Conservation (phyloP, 2,797 vertebrate species). For the Catostomus latipinnis region DNA sequence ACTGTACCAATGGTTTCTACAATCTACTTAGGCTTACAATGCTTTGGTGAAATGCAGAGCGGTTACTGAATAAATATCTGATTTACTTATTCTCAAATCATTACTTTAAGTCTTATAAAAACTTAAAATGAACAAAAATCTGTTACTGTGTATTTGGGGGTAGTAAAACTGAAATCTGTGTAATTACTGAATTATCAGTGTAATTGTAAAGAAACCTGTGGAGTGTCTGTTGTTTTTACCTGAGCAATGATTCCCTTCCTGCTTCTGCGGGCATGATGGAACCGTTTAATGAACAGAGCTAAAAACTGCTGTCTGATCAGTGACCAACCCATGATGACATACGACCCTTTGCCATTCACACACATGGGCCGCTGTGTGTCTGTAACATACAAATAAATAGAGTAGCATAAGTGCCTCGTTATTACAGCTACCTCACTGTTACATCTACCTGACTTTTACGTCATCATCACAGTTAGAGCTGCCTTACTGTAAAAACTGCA, state of each 20-base stretch:
- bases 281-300: slow-evolving; percentile 94
- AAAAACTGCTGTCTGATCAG: slow-evolving; percentile 92
- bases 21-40: too few relatives aligned
- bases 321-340: slow-evolving; percentile 86
- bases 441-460: neutral
- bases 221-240: slow-evolving; percentile 74
- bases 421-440: neutral
- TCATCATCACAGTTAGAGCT: neutral
- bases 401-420: neutral
- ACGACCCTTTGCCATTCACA: slow-evolving; percentile 86
- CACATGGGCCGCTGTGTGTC: slow-evolving; percentile 75
- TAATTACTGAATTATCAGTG: neutral
- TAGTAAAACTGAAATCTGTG: too few relatives aligned
- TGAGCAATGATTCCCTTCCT: slow-evolving; percentile 96
- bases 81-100: too few relatives aligned
- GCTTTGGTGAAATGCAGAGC: too few relatives aligned
- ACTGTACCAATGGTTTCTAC: too few relatives aligned
- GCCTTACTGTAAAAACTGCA: neutral
- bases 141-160: too few relatives aligned
- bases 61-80: too few relatives aligned
- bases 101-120: too few relatives aligned
- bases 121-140: too few relatives aligned
- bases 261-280: slow-evolving; percentile 93
- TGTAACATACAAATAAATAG: slow-evolving; percentile 51
- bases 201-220: neutral